Evolutionary conservation across 1,140 invertebrate genomes (phyloP).

Genomic region (Pseudomyrmex pallidus): DNA sequence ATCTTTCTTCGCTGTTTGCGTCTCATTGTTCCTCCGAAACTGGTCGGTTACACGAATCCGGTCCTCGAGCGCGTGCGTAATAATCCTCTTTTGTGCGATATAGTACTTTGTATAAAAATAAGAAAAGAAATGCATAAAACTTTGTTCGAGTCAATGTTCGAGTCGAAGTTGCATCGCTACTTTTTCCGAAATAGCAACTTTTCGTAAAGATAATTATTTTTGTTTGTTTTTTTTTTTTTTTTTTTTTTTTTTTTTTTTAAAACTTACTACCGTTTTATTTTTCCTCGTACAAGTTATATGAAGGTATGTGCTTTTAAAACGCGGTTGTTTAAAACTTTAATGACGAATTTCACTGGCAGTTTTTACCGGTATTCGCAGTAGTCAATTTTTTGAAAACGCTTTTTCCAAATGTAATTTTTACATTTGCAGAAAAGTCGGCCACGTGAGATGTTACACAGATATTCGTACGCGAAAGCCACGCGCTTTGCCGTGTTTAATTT

Average conservation of each 20-base stretch:
- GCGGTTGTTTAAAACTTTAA: conserved; percentile 6
- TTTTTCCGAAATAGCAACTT: no score
- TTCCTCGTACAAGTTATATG: conserved; percentile 1
- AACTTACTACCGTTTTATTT: not conserved
- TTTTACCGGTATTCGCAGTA: not conserved
- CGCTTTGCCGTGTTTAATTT: conserved; percentile 19
- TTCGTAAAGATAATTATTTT: no score
- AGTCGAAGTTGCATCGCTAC: not conserved
- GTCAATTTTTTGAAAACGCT: conserved; percentile 1
- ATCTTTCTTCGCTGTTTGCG: conserved; percentile 23
- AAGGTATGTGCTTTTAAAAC: not conserved
- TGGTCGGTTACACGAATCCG: conserved; percentile 22
- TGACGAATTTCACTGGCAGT: not conserved
- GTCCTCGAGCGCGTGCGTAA: conserved; percentile 37
- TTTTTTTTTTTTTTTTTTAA: not conserved
- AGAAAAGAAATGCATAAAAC: not conserved
- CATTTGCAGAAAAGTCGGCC: not conserved
- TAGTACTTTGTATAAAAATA: conserved; percentile 19
- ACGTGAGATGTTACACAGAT: conserved; percentile 3
- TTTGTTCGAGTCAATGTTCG: not conserved
- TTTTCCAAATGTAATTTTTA: conserved; percentile 25
- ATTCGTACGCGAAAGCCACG: not conserved
- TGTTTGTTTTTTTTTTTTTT: no score
- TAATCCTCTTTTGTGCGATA: conserved; percentile 24
- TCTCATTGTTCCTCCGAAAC: conserved; percentile 44